A percentile compares a stretch with the other conserved stretches of the same genome.
Conservation (phyloP, 2,888 invertebrate species). For the Heliconius aoede region DNA sequence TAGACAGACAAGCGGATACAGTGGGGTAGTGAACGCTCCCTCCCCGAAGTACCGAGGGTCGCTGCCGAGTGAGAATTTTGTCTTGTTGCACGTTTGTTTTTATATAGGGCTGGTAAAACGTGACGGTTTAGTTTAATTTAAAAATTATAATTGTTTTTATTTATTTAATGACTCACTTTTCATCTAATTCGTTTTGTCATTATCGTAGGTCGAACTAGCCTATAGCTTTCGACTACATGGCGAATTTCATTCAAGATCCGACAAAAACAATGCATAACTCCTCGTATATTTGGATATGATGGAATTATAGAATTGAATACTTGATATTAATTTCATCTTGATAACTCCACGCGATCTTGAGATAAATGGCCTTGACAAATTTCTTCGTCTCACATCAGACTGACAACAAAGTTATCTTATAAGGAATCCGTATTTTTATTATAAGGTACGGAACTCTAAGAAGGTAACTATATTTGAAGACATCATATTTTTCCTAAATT, state of each 20-base stretch:
- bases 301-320: too few species aligned
- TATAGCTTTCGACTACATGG: too few species aligned
- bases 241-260: too few species aligned
- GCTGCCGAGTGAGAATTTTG: slow-evolving; percentile 56
- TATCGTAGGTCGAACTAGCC: too few species aligned
- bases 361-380: too few species aligned
- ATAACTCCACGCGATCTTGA: too few species aligned
- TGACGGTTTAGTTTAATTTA: neutral
- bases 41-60: slow-evolving; percentile 47
- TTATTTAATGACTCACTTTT: neutral
- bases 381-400: neutral
- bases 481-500: neutral
- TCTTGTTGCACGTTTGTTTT: slow-evolving; percentile 49
- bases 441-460: neutral
- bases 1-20: slow-evolving; percentile 48
- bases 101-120: slow-evolving; percentile 46
- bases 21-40: slow-evolving; percentile 60
- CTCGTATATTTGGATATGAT: neutral
- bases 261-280: neutral
- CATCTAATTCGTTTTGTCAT: neutral
- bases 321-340: too few species aligned
- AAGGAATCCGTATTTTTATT: neutral
- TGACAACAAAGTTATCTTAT: neutral
- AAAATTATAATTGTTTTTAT: neutral
- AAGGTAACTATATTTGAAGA: neutral